phyloP scores from a whole-genome alignment of 2,888 invertebrate species.

The Adineta ricciae region DNA sequence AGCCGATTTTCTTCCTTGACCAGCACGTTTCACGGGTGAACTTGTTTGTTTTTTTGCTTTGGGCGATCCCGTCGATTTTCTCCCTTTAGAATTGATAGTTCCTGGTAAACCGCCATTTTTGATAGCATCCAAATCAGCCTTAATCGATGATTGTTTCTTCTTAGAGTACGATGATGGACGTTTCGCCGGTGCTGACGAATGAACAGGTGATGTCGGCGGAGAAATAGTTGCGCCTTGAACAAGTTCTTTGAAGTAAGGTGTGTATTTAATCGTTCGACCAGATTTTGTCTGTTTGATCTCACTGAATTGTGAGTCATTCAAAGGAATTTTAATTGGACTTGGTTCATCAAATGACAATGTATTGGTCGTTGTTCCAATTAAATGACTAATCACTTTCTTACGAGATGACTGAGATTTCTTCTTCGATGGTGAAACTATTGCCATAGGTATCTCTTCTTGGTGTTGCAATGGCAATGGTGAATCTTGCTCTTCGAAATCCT shows the following conservation, averaged over 20 bases:
- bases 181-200: neutral
- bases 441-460: neutral
- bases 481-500: neutral
- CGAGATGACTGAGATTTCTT: neutral
- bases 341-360: constrained; percentile 6
- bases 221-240: constrained; percentile 14
- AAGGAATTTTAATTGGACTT: constrained; percentile 7
- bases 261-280: neutral
- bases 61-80: neutral
- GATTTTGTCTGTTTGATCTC: constrained; percentile 14
- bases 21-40: neutral
- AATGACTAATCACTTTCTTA: constrained; percentile 6
- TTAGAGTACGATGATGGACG: neutral
- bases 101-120: neutral
- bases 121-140: neutral
- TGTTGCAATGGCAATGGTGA: neutral
- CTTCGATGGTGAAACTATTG: neutral
- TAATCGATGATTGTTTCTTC: neutral
- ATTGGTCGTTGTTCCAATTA: neutral
- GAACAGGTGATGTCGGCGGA: neutral
- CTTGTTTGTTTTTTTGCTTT: neutral
- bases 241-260: constrained; percentile 13
- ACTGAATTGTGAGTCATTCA: neutral
- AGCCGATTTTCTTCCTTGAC: neutral
- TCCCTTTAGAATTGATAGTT: neutral